Percentiles rank a stretch among this genome's conserved stretches.
phyloP scores from a whole-genome alignment of 2,797 vertebrate species.

The Periparus ater region DNA sequence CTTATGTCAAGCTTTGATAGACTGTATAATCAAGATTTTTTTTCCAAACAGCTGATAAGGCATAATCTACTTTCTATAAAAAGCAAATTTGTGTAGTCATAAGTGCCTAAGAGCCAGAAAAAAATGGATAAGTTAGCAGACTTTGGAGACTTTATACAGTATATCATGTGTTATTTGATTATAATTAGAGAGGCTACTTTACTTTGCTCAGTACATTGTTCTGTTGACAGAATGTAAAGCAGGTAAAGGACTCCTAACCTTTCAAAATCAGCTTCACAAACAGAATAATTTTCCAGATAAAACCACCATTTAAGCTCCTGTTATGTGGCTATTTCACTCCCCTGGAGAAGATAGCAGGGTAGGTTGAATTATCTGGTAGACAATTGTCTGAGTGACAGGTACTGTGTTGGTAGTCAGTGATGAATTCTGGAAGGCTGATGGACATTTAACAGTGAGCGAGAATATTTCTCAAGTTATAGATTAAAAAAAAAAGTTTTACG shows the following conservation, averaged over 20 bases:
- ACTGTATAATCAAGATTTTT: neutral
- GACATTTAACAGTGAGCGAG: slow-evolving; percentile 25
- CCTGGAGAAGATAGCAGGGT: slow-evolving; percentile 66
- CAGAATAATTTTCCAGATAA: slow-evolving; percentile 40
- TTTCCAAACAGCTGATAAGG: neutral
- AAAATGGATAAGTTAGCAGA: neutral
- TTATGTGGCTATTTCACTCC: slow-evolving; percentile 53
- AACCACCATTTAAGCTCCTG: slow-evolving; percentile 8
- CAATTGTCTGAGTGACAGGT: slow-evolving; percentile 67
- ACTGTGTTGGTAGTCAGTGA: slow-evolving; percentile 19
- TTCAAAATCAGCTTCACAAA: neutral
- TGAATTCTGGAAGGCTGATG: slow-evolving; percentile 48
- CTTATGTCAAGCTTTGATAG: neutral
- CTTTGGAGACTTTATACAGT: neutral
- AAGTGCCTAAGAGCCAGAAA: neutral
- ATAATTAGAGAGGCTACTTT: slow-evolving; percentile 53
- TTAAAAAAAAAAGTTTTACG: neutral
- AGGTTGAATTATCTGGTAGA: slow-evolving; percentile 58
- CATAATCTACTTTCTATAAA: neutral
- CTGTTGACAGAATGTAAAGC: slow-evolving; percentile 47
- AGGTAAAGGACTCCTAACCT: slow-evolving; percentile 42
- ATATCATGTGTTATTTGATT: neutral
- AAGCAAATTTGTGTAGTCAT: neutral
- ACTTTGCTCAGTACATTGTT: slow-evolving; percentile 6
- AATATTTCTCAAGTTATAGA: slow-evolving; percentile 19